Evolutionary conservation across 2,113 vertebrate species (phyloP), one percentile per base, ranked within the genome.

Genomic region (Equus przewalskii): DNA sequence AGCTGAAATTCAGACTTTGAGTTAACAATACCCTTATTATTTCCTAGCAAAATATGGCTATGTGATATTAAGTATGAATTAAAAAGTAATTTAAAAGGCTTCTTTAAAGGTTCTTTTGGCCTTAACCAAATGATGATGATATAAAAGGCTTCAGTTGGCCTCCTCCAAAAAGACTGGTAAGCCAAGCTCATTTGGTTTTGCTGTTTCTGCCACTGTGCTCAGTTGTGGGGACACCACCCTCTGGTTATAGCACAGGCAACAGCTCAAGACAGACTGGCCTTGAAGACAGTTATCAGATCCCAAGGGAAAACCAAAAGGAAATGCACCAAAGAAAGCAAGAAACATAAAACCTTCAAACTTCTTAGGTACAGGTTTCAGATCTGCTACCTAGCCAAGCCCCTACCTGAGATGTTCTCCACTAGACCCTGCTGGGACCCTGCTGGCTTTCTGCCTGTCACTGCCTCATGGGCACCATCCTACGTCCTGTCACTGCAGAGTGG

Each of bases 41-140:
- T 87, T 91, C 85, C 82, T 56, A 60, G n/a, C 19, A 79, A 78
- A 58, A 83, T 76, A 49, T 56, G 16, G n/a, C 64, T 28, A 46
- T 75, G 15, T 70, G 26, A 84, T 72, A 83, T 94, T 81, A 94
- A 82, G 14, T 79, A 30, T 75, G 72, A 89, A 91, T 91, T 54
- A 7, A n/a, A 79, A 88, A 54, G n/a, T 60, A 41, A 91, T 7
- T 62, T 79, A 46, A 72, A 92, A 72, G 19, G 9, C 15, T 56
- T 85, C 41, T 51, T 67, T 26, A 83, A 58, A 62, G 69, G 19
- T 30, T 81, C 49, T 92, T 87, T 89, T 33, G 33, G 18, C 16
- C 89, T 80, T 58, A 60, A 72, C 6, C 33, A 67, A 70, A 10
- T 72, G 67, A n/a, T 49, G 58, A 64, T 69, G 30, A 65, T 72